Conservation (phyloP, 1,140 invertebrate species). For the Lordiphosa stackelbergi region DNA sequence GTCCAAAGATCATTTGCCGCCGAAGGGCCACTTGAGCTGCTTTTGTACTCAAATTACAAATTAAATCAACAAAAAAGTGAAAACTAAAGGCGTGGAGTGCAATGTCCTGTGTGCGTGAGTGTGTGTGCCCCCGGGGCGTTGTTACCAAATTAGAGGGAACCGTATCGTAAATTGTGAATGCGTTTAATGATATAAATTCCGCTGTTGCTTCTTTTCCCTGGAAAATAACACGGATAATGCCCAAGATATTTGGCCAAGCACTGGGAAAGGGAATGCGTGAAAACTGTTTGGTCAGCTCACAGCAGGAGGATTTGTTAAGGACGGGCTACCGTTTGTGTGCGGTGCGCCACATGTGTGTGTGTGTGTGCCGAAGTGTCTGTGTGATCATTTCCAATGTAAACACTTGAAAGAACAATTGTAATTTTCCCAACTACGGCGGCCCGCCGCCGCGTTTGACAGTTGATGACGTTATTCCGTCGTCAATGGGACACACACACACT, state of each 20-base stretch:
- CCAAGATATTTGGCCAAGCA: slow-evolving; percentile 9
- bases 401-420: slow-evolving; percentile 62
- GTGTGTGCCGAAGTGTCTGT: slow-evolving; percentile 4
- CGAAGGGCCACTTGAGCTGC: slow-evolving; percentile 61
- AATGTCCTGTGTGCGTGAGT: slow-evolving; percentile 19
- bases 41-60: slow-evolving; percentile 66
- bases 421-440: slow-evolving; percentile 52
- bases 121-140: slow-evolving; percentile 58
- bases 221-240: neutral
- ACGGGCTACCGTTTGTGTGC: slow-evolving; percentile 18
- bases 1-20: slow-evolving; percentile 5
- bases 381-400: slow-evolving; percentile 59
- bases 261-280: neutral
- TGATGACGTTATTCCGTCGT: slow-evolving; percentile 65
- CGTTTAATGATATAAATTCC: slow-evolving; percentile 68
- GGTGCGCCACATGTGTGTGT: slow-evolving; percentile 22
- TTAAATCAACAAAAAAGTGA: slow-evolving; percentile 65
- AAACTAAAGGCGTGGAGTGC: slow-evolving; percentile 32
- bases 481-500: slow-evolving; percentile 25
- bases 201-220: slow-evolving; percentile 25
- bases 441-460: slow-evolving; percentile 30
- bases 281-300: slow-evolving; percentile 8
- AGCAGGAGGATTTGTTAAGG: slow-evolving; percentile 12
- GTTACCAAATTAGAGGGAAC: slow-evolving; percentile 73
- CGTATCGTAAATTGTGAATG: slow-evolving; percentile 54